Evolutionary conservation across 1,140 invertebrate species (phyloP).

Genomic region (Eueides isabella): DNA sequence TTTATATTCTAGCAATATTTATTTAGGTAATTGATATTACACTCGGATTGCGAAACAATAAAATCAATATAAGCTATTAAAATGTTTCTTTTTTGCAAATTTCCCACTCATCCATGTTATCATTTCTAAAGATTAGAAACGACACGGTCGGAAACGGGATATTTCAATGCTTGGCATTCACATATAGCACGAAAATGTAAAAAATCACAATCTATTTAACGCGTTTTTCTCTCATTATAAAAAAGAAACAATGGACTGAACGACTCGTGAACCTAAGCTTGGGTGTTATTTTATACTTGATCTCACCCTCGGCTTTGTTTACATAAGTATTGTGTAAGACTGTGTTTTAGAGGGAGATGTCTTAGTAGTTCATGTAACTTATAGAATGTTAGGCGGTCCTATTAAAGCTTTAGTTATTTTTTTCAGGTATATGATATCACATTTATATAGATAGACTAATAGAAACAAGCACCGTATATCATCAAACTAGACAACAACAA

Average conservation of each 20-base stretch:
- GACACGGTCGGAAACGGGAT: slow-evolving; percentile 1
- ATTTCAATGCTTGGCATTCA: slow-evolving; percentile 19
- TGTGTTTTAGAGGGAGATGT: neutral
- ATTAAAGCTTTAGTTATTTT: too few species aligned
- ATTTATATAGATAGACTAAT: too few species aligned
- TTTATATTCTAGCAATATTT: too few species aligned
- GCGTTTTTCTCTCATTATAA: slow-evolving; percentile 10
- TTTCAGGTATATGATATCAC: too few species aligned
- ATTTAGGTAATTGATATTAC: neutral
- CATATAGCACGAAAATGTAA: slow-evolving; percentile 18
- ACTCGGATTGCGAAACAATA: neutral
- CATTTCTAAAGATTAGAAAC: slow-evolving; percentile 33
- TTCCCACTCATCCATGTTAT: slow-evolving; percentile 16
- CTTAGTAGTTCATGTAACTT: too few species aligned
- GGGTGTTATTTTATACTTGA: slow-evolving; percentile 6
- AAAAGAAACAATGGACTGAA: slow-evolving; percentile 11
- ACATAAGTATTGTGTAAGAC: neutral
- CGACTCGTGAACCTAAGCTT: slow-evolving; percentile 14
- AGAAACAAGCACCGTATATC: too few species aligned
- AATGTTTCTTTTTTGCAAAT: neutral
- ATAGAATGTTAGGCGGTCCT: too few species aligned
- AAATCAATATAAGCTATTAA: neutral
- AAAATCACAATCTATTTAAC: neutral
- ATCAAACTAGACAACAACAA: too few species aligned
- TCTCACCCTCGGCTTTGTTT: slow-evolving; percentile 3